Percentiles rank a stretch among this genome's conserved stretches.
Evolutionary conservation across 2,113 vertebrate genomes (phyloP).

Genomic region (Pipa parva): DNA sequence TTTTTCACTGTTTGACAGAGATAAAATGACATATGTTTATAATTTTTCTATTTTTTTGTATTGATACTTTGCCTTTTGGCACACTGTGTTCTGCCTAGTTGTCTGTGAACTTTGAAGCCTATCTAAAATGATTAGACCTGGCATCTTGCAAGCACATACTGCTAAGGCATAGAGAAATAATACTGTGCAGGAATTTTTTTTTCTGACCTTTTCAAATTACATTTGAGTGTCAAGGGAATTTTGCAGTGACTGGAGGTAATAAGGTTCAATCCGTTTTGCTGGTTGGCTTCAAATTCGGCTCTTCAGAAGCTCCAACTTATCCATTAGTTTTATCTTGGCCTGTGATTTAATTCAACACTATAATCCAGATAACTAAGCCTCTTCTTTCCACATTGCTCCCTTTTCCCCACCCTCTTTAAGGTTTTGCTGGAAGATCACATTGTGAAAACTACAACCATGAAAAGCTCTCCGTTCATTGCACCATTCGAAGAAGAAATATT

Average conservation of each 20-base stretch:
- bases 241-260: slow-evolving; percentile 72
- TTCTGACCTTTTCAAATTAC: slow-evolving; percentile 77
- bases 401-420: slow-evolving; percentile 45
- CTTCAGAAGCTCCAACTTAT: slow-evolving; percentile 61
- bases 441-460: slow-evolving; percentile 62
- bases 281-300: slow-evolving; percentile 70
- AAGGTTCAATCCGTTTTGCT: slow-evolving; percentile 73
- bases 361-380: slow-evolving; percentile 67
- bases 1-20: too few relatives aligned
- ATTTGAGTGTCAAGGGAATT: slow-evolving; percentile 73
- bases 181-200: slow-evolving; percentile 63
- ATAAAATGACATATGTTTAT: too few relatives aligned
- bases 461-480: slow-evolving; percentile 54
- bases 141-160: slow-evolving; percentile 63
- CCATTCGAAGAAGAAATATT: slow-evolving; percentile 58
- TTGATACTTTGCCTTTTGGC: slow-evolving; percentile 48
- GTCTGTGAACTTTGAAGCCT: slow-evolving; percentile 63
- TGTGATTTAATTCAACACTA: slow-evolving; percentile 61
- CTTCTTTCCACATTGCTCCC: slow-evolving; percentile 20
- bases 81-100: slow-evolving; percentile 56
- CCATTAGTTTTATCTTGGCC: slow-evolving; percentile 65
- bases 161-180: slow-evolving; percentile 67
- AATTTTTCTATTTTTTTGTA: too few relatives aligned
- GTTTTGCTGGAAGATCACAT: slow-evolving; percentile 62
- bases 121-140: slow-evolving; percentile 67